Evolutionary conservation across 2,888 invertebrate species (phyloP).

Genomic region (Andrena fulva): DNA sequence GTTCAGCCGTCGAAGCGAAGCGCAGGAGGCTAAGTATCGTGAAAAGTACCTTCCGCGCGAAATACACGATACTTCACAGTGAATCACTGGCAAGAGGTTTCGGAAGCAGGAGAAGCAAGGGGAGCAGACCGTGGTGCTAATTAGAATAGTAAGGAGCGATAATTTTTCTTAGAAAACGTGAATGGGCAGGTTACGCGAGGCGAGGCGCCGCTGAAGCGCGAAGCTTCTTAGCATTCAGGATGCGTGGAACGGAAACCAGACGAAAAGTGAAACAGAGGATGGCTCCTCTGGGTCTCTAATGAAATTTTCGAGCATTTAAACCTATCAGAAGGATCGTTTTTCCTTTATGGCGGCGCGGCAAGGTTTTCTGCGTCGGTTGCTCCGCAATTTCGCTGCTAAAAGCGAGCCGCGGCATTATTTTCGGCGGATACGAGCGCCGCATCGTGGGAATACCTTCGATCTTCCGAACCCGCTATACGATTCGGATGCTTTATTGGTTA

Average conservation of each 20-base stretch:
- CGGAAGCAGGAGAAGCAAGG: neutral
- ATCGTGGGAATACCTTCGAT: conserved; percentile 38
- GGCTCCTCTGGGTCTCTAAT: neutral
- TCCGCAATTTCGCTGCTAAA: conserved; percentile 21
- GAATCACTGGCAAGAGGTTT: neutral
- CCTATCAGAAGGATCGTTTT: neutral
- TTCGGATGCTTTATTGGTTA: conserved; percentile 75
- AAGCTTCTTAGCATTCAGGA: conserved; percentile 2
- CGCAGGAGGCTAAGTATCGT: too few species aligned
- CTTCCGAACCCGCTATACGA: conserved; percentile 48
- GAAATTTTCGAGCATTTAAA: conserved; percentile 31
- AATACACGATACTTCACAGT: neutral
- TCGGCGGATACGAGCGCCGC: conserved; percentile 29
- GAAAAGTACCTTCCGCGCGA: neutral
- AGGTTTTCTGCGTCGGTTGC: neutral
- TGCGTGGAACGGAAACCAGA: too few species aligned
- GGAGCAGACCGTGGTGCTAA: neutral
- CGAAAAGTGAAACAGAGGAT: conserved; percentile 9
- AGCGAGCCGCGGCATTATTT: conserved; percentile 48
- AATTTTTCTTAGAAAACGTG: neutral
- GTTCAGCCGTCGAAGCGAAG: too few species aligned
- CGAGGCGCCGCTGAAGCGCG: neutral
- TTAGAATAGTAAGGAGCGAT: neutral
- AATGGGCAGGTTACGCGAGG: neutral
- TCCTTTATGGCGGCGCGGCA: neutral